Evolutionary conservation across 2,113 vertebrate species (phyloP).

Genomic region (Phyllostomus hastatus): DNA sequence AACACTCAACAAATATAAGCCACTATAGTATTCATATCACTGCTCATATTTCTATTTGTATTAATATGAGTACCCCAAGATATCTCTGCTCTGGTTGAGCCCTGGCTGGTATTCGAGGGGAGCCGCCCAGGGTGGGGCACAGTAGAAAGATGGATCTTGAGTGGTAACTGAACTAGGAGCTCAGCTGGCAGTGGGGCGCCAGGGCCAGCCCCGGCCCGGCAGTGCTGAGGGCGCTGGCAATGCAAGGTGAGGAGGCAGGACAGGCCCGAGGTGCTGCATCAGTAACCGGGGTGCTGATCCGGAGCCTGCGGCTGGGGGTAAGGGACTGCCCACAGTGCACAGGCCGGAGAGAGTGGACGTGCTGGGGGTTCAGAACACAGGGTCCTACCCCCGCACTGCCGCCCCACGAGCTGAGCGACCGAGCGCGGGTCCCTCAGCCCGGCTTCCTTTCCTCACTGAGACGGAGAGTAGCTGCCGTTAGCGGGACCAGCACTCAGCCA

Average conservation of each 20-base stretch:
- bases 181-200: neutral
- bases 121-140: neutral
- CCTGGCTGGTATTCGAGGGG: neutral
- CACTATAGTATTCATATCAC: neutral
- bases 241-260: neutral
- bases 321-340: neutral
- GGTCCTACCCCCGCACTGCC: neutral
- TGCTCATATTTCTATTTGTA: neutral
- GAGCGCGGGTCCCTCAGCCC: neutral
- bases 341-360: neutral
- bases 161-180: neutral
- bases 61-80: accelerated
- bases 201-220: neutral
- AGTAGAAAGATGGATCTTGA: neutral
- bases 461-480: neutral
- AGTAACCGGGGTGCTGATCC: accelerated
- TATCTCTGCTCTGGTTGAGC: neutral
- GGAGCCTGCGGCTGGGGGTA: neutral
- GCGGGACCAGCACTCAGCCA: neutral
- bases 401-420: neutral
- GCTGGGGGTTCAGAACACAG: neutral
- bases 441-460: neutral
- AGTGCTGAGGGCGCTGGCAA: neutral
- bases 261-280: accelerated
- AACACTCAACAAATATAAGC: neutral